Base-by-base conservation (phyloP, 2,888 invertebrate species). In the Carpatolechia fugitivella region DNA sequence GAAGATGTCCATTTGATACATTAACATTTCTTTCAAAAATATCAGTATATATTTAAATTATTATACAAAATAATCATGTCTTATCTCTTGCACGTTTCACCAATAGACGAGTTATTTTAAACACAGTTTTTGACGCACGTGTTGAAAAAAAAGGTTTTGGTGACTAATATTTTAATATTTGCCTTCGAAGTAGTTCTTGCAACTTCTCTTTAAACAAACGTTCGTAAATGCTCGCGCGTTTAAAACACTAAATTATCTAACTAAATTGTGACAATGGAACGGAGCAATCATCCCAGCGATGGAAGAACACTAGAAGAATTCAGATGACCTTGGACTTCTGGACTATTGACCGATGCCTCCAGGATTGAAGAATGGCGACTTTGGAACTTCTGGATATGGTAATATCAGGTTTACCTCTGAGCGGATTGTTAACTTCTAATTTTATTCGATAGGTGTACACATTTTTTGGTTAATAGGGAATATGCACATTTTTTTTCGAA, bases 161-260 rank as follows among this genome's bases (percentile, higher is more conserved):
- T 36, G 36, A 51, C 38, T 51, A 51, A 40, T 40, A 35, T 14
- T 8, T 18, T 4, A 14, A 16, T 38, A 14, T 24, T 24, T 24
- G n/a, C 5, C 36, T 24, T 13, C 14, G 24, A 38, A 36, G 31
- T 35, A 52, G 56, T 64, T 57, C 61, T 66, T 66, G 68, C 68
- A 65, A 68, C 63, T 51, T 63, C 64, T 66, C 61, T 40, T 16
- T 40, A 40, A 52, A 46, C 51, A 38, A 59, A 53, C 35, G 53
- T 40, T 40, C 6, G 13, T 36, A 33, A n/a, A 16, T 24, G 24
- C 24, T 24, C 40, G 18, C 14, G 16, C 3, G 16, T 16, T 38
- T 10, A 16, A 40, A 40, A 40, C 36, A 36, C 36, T 16, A 14
- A 10, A 14, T 40, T 14, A 16, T 40, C 13, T 8, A 14, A 14